Evolutionary conservation across 30 jellyfish, hydroid and myxozoan species (phyloP), one percentile per base, ranked within the genome.

Genomic region (Aurelia aurita): DNA sequence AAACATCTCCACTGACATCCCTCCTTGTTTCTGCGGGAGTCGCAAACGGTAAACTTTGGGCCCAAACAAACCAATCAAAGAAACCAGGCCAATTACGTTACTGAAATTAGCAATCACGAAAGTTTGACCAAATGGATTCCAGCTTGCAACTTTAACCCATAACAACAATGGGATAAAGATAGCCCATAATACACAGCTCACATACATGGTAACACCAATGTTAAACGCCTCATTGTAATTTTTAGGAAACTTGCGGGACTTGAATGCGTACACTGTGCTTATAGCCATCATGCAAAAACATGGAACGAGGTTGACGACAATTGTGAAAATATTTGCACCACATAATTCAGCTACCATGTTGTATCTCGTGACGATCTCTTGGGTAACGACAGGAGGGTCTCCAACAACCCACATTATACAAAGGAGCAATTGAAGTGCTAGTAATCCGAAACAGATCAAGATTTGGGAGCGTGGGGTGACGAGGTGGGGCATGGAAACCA

Each of bases 171-270:
- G 85, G 27, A 85, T 71, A 54, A 85, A 85, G 5, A 85, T 84
- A 29, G 82, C 95, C 95, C 95, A 85, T 25, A 84, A 35, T 28
- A 92, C 80, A 63, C 95, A 82, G 32, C 97, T 86, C 53, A 92
- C 63, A 57, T 86, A 92, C 97, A 92, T 86, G 34, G 98, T 92
- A 10, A 92, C 82, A 29, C 96, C 97, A 72, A 92, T 92, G 58
- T 90, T 92, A 57, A 71, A 63, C 4, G 94, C 84, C 54, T 92
- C 97, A 59, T 88, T 92, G 92, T 54, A 92, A 31, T 96, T 92
- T 73, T 86, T 89, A 1, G 98, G 98, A 20, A 92, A 82, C 35
- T 92, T 92, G 35, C 98, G 74, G 39, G 98, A 79, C 68, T 92
- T 92, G 77, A 92, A 92, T 29, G 98, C 97, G 78, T 87, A 92